Base-by-base conservation (phyloP, 2,888 invertebrate species). In the Malthinus seriepunctatus region DNA sequence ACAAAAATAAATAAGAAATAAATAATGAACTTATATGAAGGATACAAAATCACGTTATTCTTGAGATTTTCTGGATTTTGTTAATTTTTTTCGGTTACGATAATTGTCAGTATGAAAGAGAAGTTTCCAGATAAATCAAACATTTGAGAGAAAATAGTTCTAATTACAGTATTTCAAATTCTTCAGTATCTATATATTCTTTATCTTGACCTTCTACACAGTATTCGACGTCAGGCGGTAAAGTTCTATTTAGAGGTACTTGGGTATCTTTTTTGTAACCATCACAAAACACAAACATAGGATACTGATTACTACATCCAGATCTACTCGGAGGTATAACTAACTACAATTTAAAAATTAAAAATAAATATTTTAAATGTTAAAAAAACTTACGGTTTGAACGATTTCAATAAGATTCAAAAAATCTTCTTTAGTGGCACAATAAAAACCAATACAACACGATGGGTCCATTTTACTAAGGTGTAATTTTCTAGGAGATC, bases 391-490 rank as follows among this genome's bases (percentile, higher is more conserved):
- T 75, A 86, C 86, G 72, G 87, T 82, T 73, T 87, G 85, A 51
- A 89, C 87, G 63, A 84, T 83, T 75, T 87, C 86, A 33, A 89
- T 80, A 76, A 91, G 90, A 66, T 85, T 87, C 68, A 89, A 86
- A 77, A 94, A 91, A 68, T 93, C 90, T 61, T 84, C 82, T 78
- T 86, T 86, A 56, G 88, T 88, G 55, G 85, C 83, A 71, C 93
- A 88, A 78, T 94, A 95, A 78, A 95, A 95, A 10, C 94, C 95
- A 60, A 95, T 87, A 70, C 94, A 93, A 77, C 94, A 95, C 65
- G 93, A 93, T 8, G 95, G 95, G 79, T 95, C 95, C 89, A 95
- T 91, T 81, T 92, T 92, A 56, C 82, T 86, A 11, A 93, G 83
- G 62, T 90, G 85, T 80, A 95, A 86, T 78, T 95, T 95, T 56